Base-by-base conservation (phyloP, 2,888 invertebrate genomes). In the Sesamia inferens region DNA sequence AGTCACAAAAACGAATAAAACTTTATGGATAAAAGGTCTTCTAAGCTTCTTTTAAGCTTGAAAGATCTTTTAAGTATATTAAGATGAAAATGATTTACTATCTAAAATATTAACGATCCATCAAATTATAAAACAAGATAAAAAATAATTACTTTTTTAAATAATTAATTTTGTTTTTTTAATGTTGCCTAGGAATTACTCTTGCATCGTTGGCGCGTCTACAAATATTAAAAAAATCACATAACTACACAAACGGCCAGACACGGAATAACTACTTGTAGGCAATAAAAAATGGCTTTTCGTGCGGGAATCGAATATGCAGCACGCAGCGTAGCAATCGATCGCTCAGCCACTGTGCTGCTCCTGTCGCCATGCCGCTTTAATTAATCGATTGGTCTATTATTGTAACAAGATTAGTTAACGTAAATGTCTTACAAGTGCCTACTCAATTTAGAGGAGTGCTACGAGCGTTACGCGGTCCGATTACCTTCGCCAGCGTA, bases 381-480 rank as follows among this genome's bases (percentile, higher is more conserved):
- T 31, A 3, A 51, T 13, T 57, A n/a, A 44, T 31, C 39, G 24
- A 61, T 68, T 55, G 42, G 19, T 14, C 13, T 55, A 42, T 68
- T 42, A 65, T 62, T 58, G 44, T 64, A 69, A 80, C 48, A 61
- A 51, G 59, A 69, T 78, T 67, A 78, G 24, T 78, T 83, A 59
- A 62, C 24, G 58, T 67, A 76, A 68, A 75, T 51, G 57, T 71
- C 71, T 76, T 77, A 74, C 71, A 71, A 77, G 73, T 77, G 77
- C 69, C 58, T 83, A 77, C 81, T 73, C 71, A 55, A 51, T 81
- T 66, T 68, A 62, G 58, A 81, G 39, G 44, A 58, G 47, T 66
- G 83, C 81, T 81, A 83, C 79, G 83, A 83, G 58, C 68, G 74
- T 79, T 79, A 79, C 81, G 74, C 66, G 66, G n/a, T 80, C 69